phyloP scores from a whole-genome alignment of 2,113 vertebrate genomes.

The Himantopus leucocephalus region DNA sequence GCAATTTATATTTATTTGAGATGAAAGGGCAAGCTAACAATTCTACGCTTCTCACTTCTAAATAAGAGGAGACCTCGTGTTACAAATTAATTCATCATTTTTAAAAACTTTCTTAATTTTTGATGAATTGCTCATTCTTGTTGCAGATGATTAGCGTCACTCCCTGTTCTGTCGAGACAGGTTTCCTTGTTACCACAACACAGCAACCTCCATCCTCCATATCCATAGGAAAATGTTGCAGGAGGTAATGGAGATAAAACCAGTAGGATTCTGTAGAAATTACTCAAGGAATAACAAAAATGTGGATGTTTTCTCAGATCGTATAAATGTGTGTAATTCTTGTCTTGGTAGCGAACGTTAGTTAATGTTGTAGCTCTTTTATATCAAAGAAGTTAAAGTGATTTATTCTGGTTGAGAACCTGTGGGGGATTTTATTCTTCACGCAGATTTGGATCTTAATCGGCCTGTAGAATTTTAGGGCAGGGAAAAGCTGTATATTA shows the following conservation, averaged over 20 bases:
- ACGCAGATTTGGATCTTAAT: neutral
- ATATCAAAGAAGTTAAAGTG: neutral
- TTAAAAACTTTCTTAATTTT: neutral
- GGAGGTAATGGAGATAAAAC: neutral
- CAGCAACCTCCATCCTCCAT: neutral
- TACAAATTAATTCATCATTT: neutral
- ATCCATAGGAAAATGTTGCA: neutral
- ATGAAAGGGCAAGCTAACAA: neutral
- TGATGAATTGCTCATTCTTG: neutral
- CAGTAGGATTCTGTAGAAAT: neutral
- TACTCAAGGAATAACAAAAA: neutral
- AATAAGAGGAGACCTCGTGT: neutral
- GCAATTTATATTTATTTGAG: neutral
- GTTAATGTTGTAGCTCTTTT: neutral
- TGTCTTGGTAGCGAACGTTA: neutral
- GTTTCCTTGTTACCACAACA: neutral
- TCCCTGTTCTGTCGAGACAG: neutral
- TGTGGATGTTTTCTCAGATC: neutral
- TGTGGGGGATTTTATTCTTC: neutral
- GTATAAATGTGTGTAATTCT: neutral
- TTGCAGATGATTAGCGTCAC: neutral
- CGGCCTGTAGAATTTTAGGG: neutral
- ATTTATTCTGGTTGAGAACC: neutral
- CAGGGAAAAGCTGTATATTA: neutral
- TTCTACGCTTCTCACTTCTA: neutral